Percentiles rank a stretch among this genome's conserved stretches.
Evolutionary conservation across 92 coral and sea anemone species (phyloP).

Genomic region (Parazoanthus darwini): DNA sequence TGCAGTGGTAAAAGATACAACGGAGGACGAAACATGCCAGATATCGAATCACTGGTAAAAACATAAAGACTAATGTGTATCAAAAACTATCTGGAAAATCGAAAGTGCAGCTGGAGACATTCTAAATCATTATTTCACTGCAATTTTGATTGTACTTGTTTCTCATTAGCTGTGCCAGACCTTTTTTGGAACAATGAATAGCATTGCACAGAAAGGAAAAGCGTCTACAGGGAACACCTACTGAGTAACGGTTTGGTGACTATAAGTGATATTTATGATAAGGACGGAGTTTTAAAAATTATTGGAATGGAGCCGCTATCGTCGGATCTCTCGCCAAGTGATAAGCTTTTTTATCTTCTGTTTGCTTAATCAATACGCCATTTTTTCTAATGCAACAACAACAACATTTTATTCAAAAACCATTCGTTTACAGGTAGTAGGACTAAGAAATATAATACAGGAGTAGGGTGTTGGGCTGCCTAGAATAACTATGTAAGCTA

Average conservation of each 20-base stretch:
- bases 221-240: neutral
- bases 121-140: constrained; percentile 22
- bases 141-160: neutral
- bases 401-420: too few relatives aligned
- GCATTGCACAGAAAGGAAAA: neutral
- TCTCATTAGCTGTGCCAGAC: constrained; percentile 20
- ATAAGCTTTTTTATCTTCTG: too few relatives aligned
- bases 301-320: neutral
- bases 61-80: constrained; percentile 44
- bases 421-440: too few relatives aligned
- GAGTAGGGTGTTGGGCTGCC: too few relatives aligned
- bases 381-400: too few relatives aligned
- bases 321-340: neutral
- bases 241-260: neutral
- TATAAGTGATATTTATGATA: neutral
- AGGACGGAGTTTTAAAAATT: neutral
- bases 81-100: constrained; percentile 15
- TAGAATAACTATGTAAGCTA: too few relatives aligned
- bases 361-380: too few relatives aligned
- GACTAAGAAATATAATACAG: too few relatives aligned
- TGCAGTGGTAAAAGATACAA: too few relatives aligned
- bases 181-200: constrained; percentile 45
- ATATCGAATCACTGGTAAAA: constrained; percentile 42
- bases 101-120: constrained; percentile 14
- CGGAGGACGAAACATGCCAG: neutral